These are phyloP conservation scores for Catharus minimus DNA, from an alignment of 2,113 vertebrate genomes.

Conservation along the genomic window DNA sequence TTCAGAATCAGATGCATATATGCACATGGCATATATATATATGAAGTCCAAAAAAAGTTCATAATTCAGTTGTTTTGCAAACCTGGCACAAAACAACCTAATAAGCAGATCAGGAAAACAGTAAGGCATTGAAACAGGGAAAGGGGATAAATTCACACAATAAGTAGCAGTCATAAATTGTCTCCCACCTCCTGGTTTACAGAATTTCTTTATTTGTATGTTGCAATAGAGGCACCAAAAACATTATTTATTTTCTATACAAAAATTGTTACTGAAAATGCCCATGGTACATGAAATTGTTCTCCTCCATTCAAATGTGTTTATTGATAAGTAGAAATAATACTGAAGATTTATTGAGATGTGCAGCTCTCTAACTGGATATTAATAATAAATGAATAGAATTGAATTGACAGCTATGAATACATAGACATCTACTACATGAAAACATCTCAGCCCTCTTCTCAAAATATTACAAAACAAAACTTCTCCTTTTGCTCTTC, in stretches of 20 bases:
- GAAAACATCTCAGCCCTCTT: background rate
- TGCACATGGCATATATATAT: background rate
- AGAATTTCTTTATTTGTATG: background rate
- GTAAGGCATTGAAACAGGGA: background rate
- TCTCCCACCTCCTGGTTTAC: background rate
- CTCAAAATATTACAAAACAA: background rate
- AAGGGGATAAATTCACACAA: background rate
- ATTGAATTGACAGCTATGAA: background rate
- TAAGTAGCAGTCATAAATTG: conserved; percentile 1
- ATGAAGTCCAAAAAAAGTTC: background rate
- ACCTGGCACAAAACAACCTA: background rate
- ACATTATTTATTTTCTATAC: background rate
- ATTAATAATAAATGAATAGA: background rate
- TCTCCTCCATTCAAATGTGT: background rate
- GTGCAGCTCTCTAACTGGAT: background rate
- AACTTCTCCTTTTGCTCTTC: background rate
- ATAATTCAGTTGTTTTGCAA: background rate
- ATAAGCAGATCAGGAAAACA: background rate
- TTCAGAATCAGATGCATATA: background rate
- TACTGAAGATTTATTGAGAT: background rate
- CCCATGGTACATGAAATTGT: background rate
- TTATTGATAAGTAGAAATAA: background rate
- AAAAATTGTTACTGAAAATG: background rate
- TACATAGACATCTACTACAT: background rate
- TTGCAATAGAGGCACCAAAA: background rate